A percentile compares a stretch with the other conserved stretches of the same genome.
Conservation (phyloP, 2,888 invertebrate species). For the Oscheius sp. region DNA sequence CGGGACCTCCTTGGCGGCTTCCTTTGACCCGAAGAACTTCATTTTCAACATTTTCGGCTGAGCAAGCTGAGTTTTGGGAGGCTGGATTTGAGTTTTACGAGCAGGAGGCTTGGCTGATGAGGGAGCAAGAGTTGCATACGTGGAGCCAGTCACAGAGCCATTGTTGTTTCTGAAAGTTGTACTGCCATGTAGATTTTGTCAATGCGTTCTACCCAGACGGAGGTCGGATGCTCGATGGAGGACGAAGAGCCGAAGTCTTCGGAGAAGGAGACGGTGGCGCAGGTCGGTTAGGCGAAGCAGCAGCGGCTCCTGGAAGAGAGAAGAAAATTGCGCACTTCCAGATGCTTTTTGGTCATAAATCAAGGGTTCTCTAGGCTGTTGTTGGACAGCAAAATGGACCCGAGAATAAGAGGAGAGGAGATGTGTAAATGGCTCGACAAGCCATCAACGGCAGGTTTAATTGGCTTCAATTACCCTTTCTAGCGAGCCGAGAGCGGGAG, state of each 20-base stretch:
- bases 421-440: conserved; percentile 32
- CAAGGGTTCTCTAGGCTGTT: not conserved
- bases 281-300: not conserved
- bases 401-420: not conserved
- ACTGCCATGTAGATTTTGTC: not conserved
- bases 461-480: conserved; percentile 28
- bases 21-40: conserved; percentile 30
- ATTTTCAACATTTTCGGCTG: conserved; percentile 39
- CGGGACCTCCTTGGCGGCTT: conserved; percentile 1
- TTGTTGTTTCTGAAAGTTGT: conserved; percentile 34
- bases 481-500: not conserved
- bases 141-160: conserved; percentile 30
- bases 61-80: not conserved
- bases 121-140: conserved; percentile 1
- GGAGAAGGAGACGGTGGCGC: conserved; percentile 28
- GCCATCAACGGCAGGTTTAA: conserved; percentile 18
- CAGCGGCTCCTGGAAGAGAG: conserved; percentile 22
- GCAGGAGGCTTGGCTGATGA: not conserved
- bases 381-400: not conserved
- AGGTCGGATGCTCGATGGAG: conserved; percentile 18
- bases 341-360: conserved; percentile 33
- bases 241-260: conserved; percentile 23
- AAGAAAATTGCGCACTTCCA: conserved; percentile 33
- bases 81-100: conserved; percentile 1
- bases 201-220: conserved; percentile 21